phyloP scores from a whole-genome alignment of 2,888 invertebrate genomes.

The Drosophila recens region DNA sequence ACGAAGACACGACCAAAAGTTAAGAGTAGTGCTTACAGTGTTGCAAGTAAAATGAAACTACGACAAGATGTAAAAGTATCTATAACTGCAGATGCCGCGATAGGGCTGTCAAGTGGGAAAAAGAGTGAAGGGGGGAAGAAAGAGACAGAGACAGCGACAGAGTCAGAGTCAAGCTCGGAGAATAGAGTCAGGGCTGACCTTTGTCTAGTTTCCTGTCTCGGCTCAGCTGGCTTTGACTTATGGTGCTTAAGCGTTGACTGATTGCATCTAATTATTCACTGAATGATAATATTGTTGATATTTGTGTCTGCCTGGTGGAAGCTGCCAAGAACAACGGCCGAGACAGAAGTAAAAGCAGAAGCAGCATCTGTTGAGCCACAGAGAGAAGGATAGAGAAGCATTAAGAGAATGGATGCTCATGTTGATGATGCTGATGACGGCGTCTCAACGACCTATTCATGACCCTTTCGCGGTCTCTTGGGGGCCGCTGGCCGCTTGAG shows the following conservation, averaged over 20 bases:
- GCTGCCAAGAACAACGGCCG: conserved; percentile 34
- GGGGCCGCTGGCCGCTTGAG: conserved; percentile 52
- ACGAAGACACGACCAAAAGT: conserved; percentile 26
- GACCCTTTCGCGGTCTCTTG: conserved; percentile 72
- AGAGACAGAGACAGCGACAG: no score
- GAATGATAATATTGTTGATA: conserved; percentile 80
- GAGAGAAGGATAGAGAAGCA: conserved; percentile 12
- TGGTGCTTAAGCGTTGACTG: conserved; percentile 82
- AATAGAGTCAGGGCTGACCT: conserved; percentile 57
- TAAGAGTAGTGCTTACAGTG: conserved; percentile 29
- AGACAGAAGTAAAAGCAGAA: conserved; percentile 17
- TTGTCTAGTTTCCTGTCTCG: conserved; percentile 64
- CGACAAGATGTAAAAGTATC: conserved; percentile 58
- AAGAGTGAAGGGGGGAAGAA: no score
- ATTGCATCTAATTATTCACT: conserved; percentile 83
- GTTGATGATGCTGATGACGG: conserved; percentile 67
- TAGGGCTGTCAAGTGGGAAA: conserved; percentile 45
- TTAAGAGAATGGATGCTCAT: conserved; percentile 26
- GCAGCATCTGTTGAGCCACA: conserved; percentile 10
- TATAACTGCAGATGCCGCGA: conserved; percentile 62
- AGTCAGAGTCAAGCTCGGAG: conserved; percentile 22
- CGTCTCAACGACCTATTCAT: conserved; percentile 77
- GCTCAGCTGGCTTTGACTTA: conserved; percentile 72
- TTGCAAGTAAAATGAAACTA: conserved; percentile 57
- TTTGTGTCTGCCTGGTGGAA: conserved; percentile 50